Evolutionary conservation across 2,797 vertebrate species (phyloP).

Genomic region (Ctenochaetus hawaiiensis): DNA sequence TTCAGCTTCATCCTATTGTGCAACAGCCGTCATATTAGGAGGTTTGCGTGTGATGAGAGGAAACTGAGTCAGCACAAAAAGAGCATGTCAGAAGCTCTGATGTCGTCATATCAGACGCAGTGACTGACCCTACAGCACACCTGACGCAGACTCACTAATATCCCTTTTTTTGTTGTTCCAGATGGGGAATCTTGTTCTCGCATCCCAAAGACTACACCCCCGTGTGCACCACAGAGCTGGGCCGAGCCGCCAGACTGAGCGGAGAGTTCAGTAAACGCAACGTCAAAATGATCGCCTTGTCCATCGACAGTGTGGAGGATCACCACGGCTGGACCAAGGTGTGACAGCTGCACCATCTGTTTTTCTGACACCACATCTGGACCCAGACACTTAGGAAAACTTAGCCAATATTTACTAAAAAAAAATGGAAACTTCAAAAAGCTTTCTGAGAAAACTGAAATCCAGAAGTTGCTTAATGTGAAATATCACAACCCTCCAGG

Average conservation of each 20-base stretch:
- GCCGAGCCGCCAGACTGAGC: conserved; percentile 87
- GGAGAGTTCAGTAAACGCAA: conserved; percentile 89
- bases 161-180: conserved; percentile 62
- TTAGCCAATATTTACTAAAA: too few species aligned
- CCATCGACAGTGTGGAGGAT: conserved; percentile 89
- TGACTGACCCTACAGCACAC: too few species aligned
- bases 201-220: conserved; percentile 95
- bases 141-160: not conserved
- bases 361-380: not conserved
- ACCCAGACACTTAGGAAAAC: not conserved
- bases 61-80: not conserved
- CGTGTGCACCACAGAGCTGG: conserved; percentile 95
- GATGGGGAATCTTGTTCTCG: conserved; percentile 96
- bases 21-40: not conserved
- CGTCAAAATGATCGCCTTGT: conserved; percentile 93
- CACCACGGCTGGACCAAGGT: conserved; percentile 94
- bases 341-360: rapidly evolving
- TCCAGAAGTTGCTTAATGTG: not conserved
- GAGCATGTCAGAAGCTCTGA: not conserved
- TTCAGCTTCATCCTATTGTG: not conserved
- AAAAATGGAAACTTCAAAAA: not conserved
- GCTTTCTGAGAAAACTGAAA: not conserved
- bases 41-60: not conserved
- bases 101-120: not conserved
- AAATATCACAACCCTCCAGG: not conserved